Conservation (phyloP, 2,113 vertebrate genomes). For the Ptilonorhynchus violaceus region DNA sequence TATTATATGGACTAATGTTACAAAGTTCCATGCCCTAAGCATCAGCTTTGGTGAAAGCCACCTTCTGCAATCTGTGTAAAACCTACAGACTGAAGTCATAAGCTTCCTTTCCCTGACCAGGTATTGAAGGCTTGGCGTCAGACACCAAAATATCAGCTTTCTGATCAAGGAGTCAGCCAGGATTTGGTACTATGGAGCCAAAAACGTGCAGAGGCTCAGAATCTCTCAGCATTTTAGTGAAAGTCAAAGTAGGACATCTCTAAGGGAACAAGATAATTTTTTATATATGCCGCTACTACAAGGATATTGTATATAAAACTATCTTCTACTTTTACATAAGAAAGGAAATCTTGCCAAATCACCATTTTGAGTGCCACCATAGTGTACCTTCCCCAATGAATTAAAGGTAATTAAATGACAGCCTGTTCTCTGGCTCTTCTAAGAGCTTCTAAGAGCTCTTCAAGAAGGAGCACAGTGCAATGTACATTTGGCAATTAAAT, state of each 20-base stretch:
- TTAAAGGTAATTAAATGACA: neutral
- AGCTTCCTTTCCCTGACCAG: neutral
- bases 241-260: neutral
- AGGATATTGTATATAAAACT: neutral
- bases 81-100: neutral
- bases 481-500: neutral
- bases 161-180: neutral
- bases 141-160: neutral
- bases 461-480: neutral
- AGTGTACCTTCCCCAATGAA: neutral
- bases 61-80: neutral
- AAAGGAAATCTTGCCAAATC: neutral
- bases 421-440: neutral
- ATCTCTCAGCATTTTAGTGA: neutral
- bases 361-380: neutral
- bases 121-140: neutral
- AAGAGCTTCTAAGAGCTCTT: neutral
- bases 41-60: neutral
- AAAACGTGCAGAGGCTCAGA: neutral
- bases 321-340: neutral
- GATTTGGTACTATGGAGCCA: neutral
- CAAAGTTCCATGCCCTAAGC: neutral
- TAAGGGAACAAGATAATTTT: neutral
- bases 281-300: neutral
- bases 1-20: neutral